phyloP scores from a whole-genome alignment of 2,888 invertebrate genomes.

The Tuta absoluta region DNA sequence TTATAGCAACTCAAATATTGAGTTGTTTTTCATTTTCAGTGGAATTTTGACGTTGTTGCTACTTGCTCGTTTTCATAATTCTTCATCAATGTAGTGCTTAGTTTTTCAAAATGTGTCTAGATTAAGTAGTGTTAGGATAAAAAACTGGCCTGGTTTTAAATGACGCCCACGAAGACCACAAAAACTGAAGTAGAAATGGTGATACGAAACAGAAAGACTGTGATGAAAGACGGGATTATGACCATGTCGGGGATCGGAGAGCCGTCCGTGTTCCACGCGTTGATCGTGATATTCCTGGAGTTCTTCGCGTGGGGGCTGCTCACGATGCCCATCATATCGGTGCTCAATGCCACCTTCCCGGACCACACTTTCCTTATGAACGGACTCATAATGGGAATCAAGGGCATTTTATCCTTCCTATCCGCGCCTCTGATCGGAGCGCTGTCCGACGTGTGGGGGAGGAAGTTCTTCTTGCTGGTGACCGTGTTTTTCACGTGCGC shows the following conservation, averaged over 20 bases:
- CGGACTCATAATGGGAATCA: conserved; percentile 99
- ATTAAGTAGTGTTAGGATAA: conserved; percentile 70
- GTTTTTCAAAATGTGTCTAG: conserved; percentile 70
- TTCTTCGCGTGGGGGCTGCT: conserved; percentile 99
- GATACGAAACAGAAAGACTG: conserved; percentile 91
- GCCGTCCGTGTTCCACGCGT: conserved; percentile 98
- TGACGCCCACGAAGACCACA: conserved; percentile 88
- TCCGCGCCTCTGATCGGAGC: conserved; percentile 98
- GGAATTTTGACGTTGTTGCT: conserved; percentile 73
- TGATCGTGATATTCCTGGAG: conserved; percentile 99
- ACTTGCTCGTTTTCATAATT: conserved; percentile 63
- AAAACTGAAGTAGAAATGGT: conserved; percentile 94
- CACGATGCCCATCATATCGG: conserved; percentile 97
- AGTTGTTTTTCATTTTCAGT: conserved; percentile 78
- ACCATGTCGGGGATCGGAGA: conserved; percentile 94
- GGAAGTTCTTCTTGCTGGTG: conserved; percentile 98
- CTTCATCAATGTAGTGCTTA: conserved; percentile 73
- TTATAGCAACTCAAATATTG: conserved; percentile 58
- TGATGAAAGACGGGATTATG: conserved; percentile 93
- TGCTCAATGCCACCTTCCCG: conserved; percentile 98
- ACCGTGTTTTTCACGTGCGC: conserved; percentile 99
- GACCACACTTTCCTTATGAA: conserved; percentile 99
- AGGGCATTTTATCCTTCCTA: conserved; percentile 98
- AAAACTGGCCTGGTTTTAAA: conserved; percentile 68
- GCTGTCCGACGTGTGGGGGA: conserved; percentile 98